A percentile compares a stretch with the other conserved stretches of the same genome.
Evolutionary conservation across 2,888 invertebrate species (phyloP).

Genomic region (Cryptus armator): DNA sequence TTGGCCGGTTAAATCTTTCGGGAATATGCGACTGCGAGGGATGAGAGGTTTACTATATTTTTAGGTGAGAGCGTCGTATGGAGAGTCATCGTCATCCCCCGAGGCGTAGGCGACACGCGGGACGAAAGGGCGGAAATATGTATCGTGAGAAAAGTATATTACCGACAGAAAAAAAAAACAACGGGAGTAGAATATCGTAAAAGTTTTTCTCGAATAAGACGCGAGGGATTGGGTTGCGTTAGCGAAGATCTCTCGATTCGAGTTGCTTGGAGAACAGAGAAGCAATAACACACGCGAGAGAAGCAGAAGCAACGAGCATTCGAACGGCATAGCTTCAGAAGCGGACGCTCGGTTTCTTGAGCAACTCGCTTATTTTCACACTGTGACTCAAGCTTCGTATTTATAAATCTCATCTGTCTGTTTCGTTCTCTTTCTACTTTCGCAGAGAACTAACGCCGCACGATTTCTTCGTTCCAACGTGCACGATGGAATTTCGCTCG

Average conservation of each 20-base stretch:
- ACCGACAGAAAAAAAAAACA: neutral
- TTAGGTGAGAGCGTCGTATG: too few species aligned
- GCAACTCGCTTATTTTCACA: constrained; percentile 80
- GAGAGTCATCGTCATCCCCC: too few species aligned
- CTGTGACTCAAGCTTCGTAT: constrained; percentile 79
- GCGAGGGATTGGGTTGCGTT: neutral
- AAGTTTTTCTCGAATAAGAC: neutral
- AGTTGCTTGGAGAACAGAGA: constrained; percentile 3
- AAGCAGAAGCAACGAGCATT: constrained; percentile 20
- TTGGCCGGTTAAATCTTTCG: too few species aligned
- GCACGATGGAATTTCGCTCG: neutral
- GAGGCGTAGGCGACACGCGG: too few species aligned
- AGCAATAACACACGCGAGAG: constrained; percentile 44
- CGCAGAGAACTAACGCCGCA: constrained; percentile 15
- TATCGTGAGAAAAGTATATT: neutral
- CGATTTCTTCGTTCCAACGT: constrained; percentile 42
- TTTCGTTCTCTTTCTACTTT: constrained; percentile 57
- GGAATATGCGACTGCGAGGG: too few species aligned
- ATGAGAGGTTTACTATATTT: too few species aligned
- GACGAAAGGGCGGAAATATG: too few species aligned
- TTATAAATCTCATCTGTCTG: constrained; percentile 74
- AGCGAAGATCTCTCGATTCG: neutral
- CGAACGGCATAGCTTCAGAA: constrained; percentile 49
- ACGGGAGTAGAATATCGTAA: neutral
- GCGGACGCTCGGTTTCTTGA: constrained; percentile 69